A percentile compares a stretch with the other conserved stretches of the same genome.
Evolutionary conservation across 2,888 invertebrate genomes (phyloP).

Genomic region (Drosophila kambysellisi): DNA sequence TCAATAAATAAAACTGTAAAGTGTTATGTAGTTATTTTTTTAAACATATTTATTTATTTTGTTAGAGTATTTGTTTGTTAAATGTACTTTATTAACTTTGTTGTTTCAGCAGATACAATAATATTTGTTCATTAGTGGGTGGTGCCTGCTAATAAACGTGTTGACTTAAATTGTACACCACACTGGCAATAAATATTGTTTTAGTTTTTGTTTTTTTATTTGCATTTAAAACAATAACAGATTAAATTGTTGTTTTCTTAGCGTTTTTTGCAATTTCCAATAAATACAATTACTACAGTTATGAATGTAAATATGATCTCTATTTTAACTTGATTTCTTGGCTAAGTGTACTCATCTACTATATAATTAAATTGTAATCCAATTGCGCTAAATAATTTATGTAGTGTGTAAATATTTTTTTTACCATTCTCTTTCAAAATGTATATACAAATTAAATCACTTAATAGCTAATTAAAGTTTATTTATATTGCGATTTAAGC

Average conservation of each 20-base stretch:
- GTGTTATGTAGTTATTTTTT: background rate
- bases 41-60: constrained; percentile 31
- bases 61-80: constrained; percentile 44
- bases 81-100: constrained; percentile 39
- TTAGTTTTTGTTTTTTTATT: background rate
- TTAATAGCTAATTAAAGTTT: constrained; percentile 49
- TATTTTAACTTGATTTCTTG: constrained; percentile 49
- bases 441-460: constrained; percentile 71
- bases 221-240: constrained; percentile 36
- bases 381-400: constrained; percentile 78
- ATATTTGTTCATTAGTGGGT: constrained; percentile 32
- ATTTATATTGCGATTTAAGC: constrained; percentile 58
- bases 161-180: constrained; percentile 39
- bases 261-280: constrained; percentile 37
- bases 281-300: constrained; percentile 46
- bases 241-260: constrained; percentile 36
- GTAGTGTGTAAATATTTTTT: constrained; percentile 45
- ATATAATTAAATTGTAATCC: constrained; percentile 64
- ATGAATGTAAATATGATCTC: constrained; percentile 37
- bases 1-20: background rate
- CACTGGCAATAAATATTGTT: constrained; percentile 27
- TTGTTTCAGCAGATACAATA: constrained; percentile 43
- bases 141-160: constrained; percentile 28
- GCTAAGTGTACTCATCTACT: constrained; percentile 47
- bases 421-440: constrained; percentile 28